A percentile compares a stretch with the other conserved stretches of the same genome.
phyloP scores from a whole-genome alignment of 2,888 invertebrate species.

The Xylota sylvarum region DNA sequence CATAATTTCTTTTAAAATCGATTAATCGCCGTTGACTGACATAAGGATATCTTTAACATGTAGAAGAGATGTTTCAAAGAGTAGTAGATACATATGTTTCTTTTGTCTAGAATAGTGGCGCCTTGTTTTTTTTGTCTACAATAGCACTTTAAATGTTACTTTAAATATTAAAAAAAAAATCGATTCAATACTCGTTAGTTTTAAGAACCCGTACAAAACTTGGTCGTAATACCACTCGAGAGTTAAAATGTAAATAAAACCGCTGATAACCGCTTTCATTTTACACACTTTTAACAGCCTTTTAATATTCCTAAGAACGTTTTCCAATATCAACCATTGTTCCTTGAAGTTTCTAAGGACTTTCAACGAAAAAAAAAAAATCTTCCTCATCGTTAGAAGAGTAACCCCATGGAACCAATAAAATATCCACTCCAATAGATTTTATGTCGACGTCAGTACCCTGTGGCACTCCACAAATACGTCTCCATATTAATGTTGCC shows the following conservation, averaged over 20 bases:
- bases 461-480: conserved; percentile 51
- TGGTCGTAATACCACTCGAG: background rate
- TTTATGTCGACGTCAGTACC: conserved; percentile 62
- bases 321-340: conserved; percentile 12
- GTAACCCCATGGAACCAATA: conserved; percentile 56
- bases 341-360: conserved; percentile 22
- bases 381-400: conserved; percentile 31
- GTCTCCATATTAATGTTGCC: conserved; percentile 37
- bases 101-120: too few species aligned
- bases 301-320: conserved; percentile 23
- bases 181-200: background rate
- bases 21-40: too few species aligned
- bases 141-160: too few species aligned
- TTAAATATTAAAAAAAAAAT: too few species aligned
- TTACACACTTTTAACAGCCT: conserved; percentile 16
- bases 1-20: too few species aligned
- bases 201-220: background rate
- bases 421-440: conserved; percentile 59
- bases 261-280: conserved; percentile 6
- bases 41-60: too few species aligned
- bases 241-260: background rate
- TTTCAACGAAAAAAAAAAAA: conserved; percentile 9
- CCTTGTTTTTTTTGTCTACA: too few species aligned
- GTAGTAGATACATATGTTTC: too few species aligned
- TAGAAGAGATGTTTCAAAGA: too few species aligned